Conservation (phyloP, 2,888 invertebrate species). For the Eucera pruinosa region DNA sequence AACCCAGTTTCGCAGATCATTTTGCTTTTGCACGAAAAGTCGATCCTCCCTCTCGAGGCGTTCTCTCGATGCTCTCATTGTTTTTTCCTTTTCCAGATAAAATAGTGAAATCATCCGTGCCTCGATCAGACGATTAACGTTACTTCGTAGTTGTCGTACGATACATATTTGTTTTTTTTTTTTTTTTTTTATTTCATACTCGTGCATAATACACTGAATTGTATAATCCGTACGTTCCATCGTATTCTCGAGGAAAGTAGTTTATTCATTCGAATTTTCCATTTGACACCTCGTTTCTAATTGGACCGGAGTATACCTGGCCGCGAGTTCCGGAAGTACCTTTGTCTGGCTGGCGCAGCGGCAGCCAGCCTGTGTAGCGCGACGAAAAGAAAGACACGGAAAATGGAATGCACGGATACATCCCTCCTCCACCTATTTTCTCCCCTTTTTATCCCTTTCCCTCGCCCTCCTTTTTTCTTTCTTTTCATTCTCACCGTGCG, state of each 20-base stretch:
- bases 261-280: constrained; percentile 64
- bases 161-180: too few relatives aligned
- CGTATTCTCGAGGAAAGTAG: constrained; percentile 41
- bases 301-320: constrained; percentile 57
- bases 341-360: constrained; percentile 46
- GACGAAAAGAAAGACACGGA: constrained; percentile 48
- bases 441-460: constrained; percentile 19
- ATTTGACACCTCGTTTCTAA: constrained; percentile 59
- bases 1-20: constrained; percentile 57
- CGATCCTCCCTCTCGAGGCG: constrained; percentile 41
- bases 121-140: constrained; percentile 13
- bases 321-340: constrained; percentile 44
- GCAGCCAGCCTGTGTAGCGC: constrained; percentile 24
- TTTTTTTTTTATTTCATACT: constrained; percentile 18
- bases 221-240: neutral
- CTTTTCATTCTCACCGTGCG: constrained; percentile 9
- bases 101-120: constrained; percentile 27
- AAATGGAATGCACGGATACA: constrained; percentile 47
- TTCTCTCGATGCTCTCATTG: constrained; percentile 8
- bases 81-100: neutral
- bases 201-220: too few relatives aligned
- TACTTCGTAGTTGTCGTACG: constrained; percentile 30
- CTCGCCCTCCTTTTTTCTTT: neutral
- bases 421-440: constrained; percentile 14
- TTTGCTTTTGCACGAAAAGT: constrained; percentile 49